phyloP scores from a whole-genome alignment of 2,113 vertebrate genomes.

The Cephalopterus ornatus region DNA sequence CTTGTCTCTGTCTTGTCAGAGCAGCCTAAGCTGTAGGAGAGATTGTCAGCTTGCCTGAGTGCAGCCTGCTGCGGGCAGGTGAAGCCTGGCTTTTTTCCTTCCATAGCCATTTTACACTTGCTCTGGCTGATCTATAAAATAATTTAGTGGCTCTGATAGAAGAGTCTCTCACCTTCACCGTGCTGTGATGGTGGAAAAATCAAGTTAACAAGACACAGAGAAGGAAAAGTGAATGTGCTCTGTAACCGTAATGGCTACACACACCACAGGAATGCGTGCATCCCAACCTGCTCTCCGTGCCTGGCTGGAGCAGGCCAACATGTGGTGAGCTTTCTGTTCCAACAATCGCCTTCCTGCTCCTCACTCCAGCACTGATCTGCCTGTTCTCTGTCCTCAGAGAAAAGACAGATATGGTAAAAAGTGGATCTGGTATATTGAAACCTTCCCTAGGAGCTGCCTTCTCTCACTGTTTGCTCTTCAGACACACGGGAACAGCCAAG shows the following conservation, averaged over 20 bases:
- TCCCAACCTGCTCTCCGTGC: neutral
- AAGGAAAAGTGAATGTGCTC: neutral
- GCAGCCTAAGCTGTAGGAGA: neutral
- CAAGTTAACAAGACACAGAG: neutral
- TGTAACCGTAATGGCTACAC: neutral
- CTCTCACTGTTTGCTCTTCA: neutral
- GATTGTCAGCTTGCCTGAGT: neutral
- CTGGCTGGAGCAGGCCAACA: neutral
- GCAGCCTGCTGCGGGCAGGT: neutral
- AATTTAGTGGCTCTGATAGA: neutral
- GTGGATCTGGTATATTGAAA: fast-evolving
- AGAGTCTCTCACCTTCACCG: neutral
- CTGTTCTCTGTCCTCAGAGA: neutral
- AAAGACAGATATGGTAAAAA: neutral
- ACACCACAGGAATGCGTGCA: neutral
- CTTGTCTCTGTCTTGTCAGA: neutral
- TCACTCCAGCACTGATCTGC: neutral
- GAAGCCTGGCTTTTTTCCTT: neutral
- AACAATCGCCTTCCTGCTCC: neutral
- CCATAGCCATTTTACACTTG: neutral
- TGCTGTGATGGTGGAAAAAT: neutral
- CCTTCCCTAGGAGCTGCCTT: neutral
- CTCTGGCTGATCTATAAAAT: neutral
- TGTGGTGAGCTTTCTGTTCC: neutral
- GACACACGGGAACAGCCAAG: neutral